Evolutionary conservation across 2,113 vertebrate genomes (phyloP).

Genomic region (Bubo scandiacus): DNA sequence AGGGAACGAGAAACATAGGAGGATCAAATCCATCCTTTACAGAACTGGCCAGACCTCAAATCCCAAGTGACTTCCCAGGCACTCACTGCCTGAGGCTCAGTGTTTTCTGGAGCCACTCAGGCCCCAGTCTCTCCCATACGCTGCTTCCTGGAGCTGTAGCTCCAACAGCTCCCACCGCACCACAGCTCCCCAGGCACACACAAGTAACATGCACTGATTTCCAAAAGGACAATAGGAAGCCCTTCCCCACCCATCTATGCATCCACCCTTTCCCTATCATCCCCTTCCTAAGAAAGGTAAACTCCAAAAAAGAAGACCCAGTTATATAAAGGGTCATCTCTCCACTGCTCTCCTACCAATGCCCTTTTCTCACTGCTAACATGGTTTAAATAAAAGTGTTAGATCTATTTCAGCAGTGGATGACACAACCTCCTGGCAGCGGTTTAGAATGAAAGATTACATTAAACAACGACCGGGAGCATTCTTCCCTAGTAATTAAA

Average conservation of each 20-base stretch:
- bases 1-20: not conserved
- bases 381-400: not conserved
- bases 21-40: not conserved
- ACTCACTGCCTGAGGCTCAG: not conserved
- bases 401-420: not conserved
- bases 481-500: not conserved
- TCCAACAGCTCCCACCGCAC: rapidly evolving
- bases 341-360: not conserved
- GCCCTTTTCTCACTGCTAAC: not conserved
- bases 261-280: not conserved
- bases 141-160: not conserved
- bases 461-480: not conserved
- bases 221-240: not conserved
- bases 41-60: rapidly evolving
- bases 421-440: not conserved
- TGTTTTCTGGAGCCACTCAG: not conserved
- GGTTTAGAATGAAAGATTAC: not conserved
- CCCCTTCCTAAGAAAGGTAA: not conserved
- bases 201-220: rapidly evolving
- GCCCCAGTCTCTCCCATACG: not conserved
- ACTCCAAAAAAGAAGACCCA: not conserved
- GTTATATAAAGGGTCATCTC: not conserved
- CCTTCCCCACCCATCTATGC: not conserved
- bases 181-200: not conserved
- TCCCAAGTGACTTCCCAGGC: rapidly evolving